Conservation (phyloP, 2,113 vertebrate genomes). For the Pardalotus punctatus region DNA sequence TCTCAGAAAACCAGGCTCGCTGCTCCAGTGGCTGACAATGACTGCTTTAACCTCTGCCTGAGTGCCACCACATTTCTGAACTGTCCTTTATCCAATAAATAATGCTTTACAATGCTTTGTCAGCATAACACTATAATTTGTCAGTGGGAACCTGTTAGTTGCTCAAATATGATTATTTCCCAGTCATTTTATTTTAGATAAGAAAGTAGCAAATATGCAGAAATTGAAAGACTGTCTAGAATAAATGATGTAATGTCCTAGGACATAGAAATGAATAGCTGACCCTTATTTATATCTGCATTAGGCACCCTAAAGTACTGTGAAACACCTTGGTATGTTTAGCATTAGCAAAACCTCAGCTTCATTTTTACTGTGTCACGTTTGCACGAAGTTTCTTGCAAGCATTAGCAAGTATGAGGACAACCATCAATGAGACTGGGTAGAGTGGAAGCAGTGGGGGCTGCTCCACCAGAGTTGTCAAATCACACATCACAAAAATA, state of each 20-base stretch:
- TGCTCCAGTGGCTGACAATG: not conserved
- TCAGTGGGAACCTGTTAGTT: not conserved
- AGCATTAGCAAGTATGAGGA: conserved; percentile 1
- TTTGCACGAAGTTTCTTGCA: conserved; percentile 13
- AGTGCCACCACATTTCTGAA: not conserved
- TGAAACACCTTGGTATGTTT: conserved; percentile 26
- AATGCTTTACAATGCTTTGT: not conserved
- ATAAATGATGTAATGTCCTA: not conserved
- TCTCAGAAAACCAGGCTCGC: not conserved
- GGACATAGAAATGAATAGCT: not conserved
- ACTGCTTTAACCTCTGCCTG: not conserved
- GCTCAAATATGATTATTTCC: not conserved
- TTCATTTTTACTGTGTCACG: conserved; percentile 32
- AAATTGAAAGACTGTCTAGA: not conserved
- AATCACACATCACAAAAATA: not conserved
- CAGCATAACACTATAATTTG: not conserved
- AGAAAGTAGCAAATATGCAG: not conserved
- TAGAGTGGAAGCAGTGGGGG: conserved; percentile 17
- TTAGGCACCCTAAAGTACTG: not conserved
- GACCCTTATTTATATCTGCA: conserved; percentile 8
- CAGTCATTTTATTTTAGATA: not conserved
- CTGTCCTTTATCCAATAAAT: not conserved
- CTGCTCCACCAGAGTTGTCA: not conserved
- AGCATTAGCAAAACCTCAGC: conserved; percentile 57
- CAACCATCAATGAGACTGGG: not conserved